phyloP scores from a whole-genome alignment of 2,797 vertebrate species.

The Sebastes cheni region DNA sequence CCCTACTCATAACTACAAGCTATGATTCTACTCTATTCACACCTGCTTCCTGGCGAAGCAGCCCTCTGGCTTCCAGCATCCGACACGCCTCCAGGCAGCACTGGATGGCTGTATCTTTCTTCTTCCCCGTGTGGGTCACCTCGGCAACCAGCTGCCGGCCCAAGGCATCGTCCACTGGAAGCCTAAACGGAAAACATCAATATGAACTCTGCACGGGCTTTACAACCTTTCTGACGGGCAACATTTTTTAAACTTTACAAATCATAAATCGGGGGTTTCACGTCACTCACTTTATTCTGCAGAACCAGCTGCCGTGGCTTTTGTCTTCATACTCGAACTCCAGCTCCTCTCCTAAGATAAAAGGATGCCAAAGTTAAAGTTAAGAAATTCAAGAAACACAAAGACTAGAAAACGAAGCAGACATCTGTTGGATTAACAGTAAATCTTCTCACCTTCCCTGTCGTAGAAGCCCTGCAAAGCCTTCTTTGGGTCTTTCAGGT shows the following conservation, averaged over 20 bases:
- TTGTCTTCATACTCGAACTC: conserved; percentile 97
- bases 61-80: conserved; percentile 93
- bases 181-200: conserved; percentile 67
- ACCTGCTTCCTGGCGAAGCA: conserved; percentile 97
- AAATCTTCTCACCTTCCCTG: conserved; percentile 87
- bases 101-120: conserved; percentile 92
- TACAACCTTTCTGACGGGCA: not conserved
- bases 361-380: not conserved
- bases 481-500: conserved; percentile 97
- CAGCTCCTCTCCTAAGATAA: conserved; percentile 90
- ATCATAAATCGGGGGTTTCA: not conserved
- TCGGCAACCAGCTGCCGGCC: conserved; percentile 95
- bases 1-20: too few species aligned
- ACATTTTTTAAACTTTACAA: not conserved
- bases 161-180: conserved; percentile 92
- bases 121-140: conserved; percentile 92
- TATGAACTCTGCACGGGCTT: accelerated
- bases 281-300: conserved; percentile 90
- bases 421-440: not conserved
- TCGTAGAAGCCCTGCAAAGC: conserved; percentile 97
- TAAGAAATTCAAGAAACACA: not conserved
- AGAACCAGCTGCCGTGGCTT: conserved; percentile 93
- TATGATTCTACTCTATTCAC: not conserved
- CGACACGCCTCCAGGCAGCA: conserved; percentile 95
- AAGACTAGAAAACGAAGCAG: not conserved